A percentile compares a stretch with the other conserved stretches of the same genome.
Conservation (phyloP, 2,113 vertebrate genomes). For the Axis porcinus region DNA sequence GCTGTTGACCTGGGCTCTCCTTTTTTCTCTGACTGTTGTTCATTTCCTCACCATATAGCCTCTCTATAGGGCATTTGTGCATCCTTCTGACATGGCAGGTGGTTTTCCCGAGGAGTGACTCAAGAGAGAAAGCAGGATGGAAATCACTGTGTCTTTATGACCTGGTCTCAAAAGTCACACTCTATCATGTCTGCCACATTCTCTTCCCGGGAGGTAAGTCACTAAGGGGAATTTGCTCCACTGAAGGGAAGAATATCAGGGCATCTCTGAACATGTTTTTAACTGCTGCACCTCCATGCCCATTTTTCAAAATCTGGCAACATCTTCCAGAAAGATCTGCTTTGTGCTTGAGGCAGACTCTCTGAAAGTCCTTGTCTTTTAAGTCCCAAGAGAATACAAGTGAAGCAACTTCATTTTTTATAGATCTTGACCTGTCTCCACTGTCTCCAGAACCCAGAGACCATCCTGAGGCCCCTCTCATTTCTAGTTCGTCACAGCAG, state of each 20-base stretch:
- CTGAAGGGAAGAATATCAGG: not conserved
- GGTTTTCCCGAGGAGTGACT: not conserved
- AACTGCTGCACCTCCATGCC: fast-evolving
- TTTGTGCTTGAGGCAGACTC: not conserved
- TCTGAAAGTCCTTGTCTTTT: not conserved
- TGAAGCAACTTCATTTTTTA: not conserved
- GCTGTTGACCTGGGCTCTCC: not conserved
- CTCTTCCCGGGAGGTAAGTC: not conserved
- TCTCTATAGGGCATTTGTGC: not conserved
- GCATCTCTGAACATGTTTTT: not conserved
- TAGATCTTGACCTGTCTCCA: not conserved
- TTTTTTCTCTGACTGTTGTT: not conserved
- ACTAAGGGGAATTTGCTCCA: not conserved
- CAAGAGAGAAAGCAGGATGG: not conserved
- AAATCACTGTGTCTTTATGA: not conserved
- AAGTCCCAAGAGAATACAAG: not conserved
- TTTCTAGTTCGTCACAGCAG: not conserved
- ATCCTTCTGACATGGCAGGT: not conserved
- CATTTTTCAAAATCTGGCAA: not conserved
- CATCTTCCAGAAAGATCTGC: not conserved
- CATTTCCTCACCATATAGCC: not conserved
- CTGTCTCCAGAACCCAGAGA: not conserved
- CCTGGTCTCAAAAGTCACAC: not conserved
- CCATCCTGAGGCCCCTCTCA: fast-evolving
- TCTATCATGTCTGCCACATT: not conserved